These are phyloP conservation scores for Poeciliopsis presidionis DNA, from an alignment of 2,797 vertebrate species.

Conservation along the genomic window DNA sequence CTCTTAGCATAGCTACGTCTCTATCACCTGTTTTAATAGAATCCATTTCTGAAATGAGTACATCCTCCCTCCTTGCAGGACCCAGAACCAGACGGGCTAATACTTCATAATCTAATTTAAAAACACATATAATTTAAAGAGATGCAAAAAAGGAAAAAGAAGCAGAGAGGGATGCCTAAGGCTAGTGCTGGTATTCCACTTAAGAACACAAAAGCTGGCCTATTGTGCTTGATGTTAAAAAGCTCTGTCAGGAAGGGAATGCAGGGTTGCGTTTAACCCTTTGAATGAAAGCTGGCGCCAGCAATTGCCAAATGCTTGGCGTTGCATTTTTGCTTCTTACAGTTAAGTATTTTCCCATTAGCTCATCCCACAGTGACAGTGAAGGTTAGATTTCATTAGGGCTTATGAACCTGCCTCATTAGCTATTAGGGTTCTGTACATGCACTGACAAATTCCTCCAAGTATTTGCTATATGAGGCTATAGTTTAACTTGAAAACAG, in stretches of 20 bases:
- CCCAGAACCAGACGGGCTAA: conserved; percentile 81
- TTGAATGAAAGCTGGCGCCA: conserved; percentile 65
- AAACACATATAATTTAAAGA: conserved; percentile 86
- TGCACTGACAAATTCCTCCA: conserved; percentile 20
- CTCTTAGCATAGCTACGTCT: conserved; percentile 76
- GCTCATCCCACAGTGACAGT: conserved; percentile 58
- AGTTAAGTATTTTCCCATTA: conserved; percentile 66
- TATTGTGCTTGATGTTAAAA: conserved; percentile 72
- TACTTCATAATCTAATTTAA: conserved; percentile 87
- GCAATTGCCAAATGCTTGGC: conserved; percentile 67
- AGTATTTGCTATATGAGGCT: conserved; percentile 19
- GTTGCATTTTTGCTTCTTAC: conserved; percentile 65
- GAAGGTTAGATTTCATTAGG: conserved; percentile 66
- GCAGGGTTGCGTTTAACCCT: conserved; percentile 66
- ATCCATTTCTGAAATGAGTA: conserved; percentile 87
- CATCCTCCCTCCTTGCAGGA: conserved; percentile 77
- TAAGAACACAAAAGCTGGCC: conserved; percentile 74
- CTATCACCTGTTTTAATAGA: conserved; percentile 85
- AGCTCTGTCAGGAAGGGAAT: conserved; percentile 69
- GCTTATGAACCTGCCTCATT: conserved; percentile 47
- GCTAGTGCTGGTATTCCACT: conserved; percentile 77
- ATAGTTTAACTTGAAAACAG: conserved; percentile 13
- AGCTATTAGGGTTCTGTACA: conserved; percentile 44
- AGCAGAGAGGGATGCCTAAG: conserved; percentile 58
- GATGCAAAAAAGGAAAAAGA: conserved; percentile 73